Percentiles rank a stretch among this genome's conserved stretches.
phyloP scores from a whole-genome alignment of 2,797 vertebrate species.

The Echiichthys vipera region DNA sequence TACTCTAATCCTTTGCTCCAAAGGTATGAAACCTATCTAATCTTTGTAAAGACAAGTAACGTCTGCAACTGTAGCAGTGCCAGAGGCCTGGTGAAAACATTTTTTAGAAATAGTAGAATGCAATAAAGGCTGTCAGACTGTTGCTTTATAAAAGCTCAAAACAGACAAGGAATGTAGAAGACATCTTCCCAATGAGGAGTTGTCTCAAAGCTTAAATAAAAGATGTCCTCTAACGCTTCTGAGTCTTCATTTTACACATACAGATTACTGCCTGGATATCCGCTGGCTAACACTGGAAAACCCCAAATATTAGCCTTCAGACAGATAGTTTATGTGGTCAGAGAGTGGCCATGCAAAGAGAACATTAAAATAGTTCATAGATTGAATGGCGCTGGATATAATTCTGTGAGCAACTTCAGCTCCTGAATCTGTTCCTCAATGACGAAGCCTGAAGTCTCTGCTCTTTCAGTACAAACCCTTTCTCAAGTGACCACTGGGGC shows the following conservation, averaged over 20 bases:
- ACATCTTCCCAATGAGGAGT: background rate
- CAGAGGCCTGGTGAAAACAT: background rate
- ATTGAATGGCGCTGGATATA: background rate
- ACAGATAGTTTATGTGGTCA: no score
- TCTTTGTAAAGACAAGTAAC: background rate
- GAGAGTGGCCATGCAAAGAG: background rate
- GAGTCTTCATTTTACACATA: background rate
- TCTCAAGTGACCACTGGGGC: slow-evolving; percentile 3
- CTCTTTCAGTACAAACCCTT: background rate
- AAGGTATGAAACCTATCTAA: background rate
- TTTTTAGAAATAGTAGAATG: background rate
- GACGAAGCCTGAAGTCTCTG: background rate
- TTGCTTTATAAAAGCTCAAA: background rate
- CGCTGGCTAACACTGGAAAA: no score
- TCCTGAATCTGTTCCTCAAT: slow-evolving; percentile 2
- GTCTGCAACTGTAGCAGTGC: background rate
- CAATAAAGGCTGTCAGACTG: background rate
- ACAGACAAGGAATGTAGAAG: background rate
- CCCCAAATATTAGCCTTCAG: no score
- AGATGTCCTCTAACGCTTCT: background rate
- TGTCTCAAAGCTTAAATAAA: background rate
- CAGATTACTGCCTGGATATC: background rate
- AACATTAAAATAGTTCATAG: background rate
- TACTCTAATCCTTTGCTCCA: slow-evolving; percentile 1
- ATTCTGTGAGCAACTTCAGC: background rate